These are phyloP conservation scores for Drosophila conformis DNA, from an alignment of 2,888 invertebrate species.

Conservation along the genomic window DNA sequence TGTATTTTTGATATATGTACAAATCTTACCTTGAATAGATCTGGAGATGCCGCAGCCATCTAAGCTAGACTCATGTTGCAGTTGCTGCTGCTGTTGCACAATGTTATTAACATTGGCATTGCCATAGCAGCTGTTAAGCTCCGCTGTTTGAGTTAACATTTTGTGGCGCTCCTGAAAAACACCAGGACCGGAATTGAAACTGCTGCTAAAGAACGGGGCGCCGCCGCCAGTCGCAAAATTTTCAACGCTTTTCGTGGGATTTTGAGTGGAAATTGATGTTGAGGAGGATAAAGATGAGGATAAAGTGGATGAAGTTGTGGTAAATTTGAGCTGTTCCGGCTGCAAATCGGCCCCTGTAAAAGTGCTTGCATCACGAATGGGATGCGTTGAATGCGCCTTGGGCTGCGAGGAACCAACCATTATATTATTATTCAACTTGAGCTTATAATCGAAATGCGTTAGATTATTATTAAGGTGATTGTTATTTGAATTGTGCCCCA, in stretches of 20 bases:
- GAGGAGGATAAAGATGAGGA: neutral
- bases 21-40: constrained; percentile 49
- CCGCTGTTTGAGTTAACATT: neutral
- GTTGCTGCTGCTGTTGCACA: constrained; percentile 24
- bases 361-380: constrained; percentile 32
- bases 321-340: constrained; percentile 1
- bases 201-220: neutral
- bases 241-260: neutral
- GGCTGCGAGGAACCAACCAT: constrained; percentile 73
- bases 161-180: neutral
- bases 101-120: neutral
- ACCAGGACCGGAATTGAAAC: neutral
- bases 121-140: neutral
- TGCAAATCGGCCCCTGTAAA: constrained; percentile 40
- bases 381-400: constrained; percentile 21
- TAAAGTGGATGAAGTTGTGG: constrained; percentile 17
- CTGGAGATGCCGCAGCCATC: constrained; percentile 42
- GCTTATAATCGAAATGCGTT: constrained; percentile 4
- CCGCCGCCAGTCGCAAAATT: neutral
- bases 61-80: constrained; percentile 1
- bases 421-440: constrained; percentile 41
- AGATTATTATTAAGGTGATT: constrained; percentile 10
- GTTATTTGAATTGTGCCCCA: neutral
- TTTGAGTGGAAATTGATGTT: neutral
- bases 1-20: neutral